Base-by-base conservation (phyloP, 2,113 vertebrate genomes). In the Notothenia coriiceps region DNA sequence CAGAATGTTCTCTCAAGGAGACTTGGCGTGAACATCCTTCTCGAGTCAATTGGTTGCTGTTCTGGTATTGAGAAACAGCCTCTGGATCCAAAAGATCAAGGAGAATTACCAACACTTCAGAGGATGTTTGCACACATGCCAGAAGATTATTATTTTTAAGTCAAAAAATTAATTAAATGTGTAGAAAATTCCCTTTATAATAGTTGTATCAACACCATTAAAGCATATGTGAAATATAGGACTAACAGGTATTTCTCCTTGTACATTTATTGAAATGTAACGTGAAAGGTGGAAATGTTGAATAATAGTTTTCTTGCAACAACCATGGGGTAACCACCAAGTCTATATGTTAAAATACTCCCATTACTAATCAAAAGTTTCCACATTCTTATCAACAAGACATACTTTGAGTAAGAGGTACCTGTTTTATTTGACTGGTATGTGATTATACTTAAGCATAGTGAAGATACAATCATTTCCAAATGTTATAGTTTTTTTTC, bases 1-100 rank as follows among this genome's bases (percentile, higher is more conserved):
- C 77, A 86, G 74, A 63, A 54, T 64, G 60, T 63, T 79, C 49
- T 78, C 46, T 74, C 49, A 70, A 78, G 55, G 77, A 79, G 60
- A 49, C 69, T 73, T 66, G 63, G 70, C 74, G 65, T 49, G 62
- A 66, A 57, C 9, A 59, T 66, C 65, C 55, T 79, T n/a, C 64
- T 76, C 49, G 17, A 13, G 74, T 74, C 55, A 51, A 11, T 56
- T 72, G 51, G 55, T 70, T n/a, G 52, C 66, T 60, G 60, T 25
- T 15, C 59, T n/a, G 54, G 1, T 80, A 17, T 67, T 55, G 44
- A 71, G 56, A 85, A 78, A 83, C 12, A 57, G 29, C 60, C 50
- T 57, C 7, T 18, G 33, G 69, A 47, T 72, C 57, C 46, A 67
- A 49, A 70, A 74, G 49, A 79, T 57, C 71, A 61, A 81, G 71